Evolutionary conservation across 2,888 invertebrate species (phyloP), one percentile per base, ranked within the genome.

Genomic region (Saturnia pavonia): DNA sequence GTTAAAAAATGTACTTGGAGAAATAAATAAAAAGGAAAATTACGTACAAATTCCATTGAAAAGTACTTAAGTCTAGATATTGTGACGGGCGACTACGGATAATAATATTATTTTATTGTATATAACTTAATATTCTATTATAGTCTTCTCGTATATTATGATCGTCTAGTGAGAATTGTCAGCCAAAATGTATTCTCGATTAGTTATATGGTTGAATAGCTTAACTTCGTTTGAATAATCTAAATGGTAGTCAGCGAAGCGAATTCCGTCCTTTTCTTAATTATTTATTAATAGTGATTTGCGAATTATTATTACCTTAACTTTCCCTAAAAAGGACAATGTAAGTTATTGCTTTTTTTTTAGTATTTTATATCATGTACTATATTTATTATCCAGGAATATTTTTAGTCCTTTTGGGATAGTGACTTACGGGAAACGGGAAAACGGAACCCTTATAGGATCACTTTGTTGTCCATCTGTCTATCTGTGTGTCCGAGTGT

Each of bases 161-260:
- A 51, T 51, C 54, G 19, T 48, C 16, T 19, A 6, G 19, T 48
- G 19, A 19, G 16, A 48, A 4, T 16, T 48, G 16, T 48, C 6
- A 48, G 16, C 19, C 4, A 48, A 6, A 48, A 14, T 48, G 19
- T 48, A n/a, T 48, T 48, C 1, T 48, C 48, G 19, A 54, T 54
- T 22, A 54, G n/a, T 54, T 54, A n/a, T 11, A 54, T 54, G 54
- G 9, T 22, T 54, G 22, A 54, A 54, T 51, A 51, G 1, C 11
- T 51, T 51, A 51, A 54, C 22, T 54, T 54, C n/a, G n/a, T 54
- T 54, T 54, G n/a, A 54, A 54, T 54, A 54, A 54, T 22, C 54
- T 54, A 54, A 54, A 22, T 54, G 54, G 54, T 54, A 54, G 54
- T 54, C 54, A 22, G 22, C 22, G 54, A 54, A 22, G 54, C 54